These are phyloP conservation scores for Suricata suricatta DNA, from an alignment of 2,113 vertebrate genomes.

Conservation along the genomic window DNA sequence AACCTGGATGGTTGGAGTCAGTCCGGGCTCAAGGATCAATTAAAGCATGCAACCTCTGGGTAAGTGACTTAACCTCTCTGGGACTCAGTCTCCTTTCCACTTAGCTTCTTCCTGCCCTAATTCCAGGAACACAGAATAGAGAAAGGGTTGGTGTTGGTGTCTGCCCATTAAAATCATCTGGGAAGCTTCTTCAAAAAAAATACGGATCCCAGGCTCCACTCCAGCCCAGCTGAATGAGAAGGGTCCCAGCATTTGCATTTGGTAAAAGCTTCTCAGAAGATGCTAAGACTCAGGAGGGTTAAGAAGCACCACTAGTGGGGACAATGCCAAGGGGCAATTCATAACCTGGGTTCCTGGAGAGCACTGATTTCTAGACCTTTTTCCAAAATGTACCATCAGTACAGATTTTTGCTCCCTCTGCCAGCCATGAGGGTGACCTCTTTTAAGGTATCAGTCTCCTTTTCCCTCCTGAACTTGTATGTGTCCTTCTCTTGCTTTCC, in stretches of 20 bases:
- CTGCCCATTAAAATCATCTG: neutral
- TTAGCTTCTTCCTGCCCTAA: neutral
- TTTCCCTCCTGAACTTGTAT: neutral
- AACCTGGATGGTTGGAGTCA: too few species aligned
- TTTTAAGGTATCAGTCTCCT: neutral
- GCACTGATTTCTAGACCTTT: neutral
- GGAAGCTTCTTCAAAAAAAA: neutral
- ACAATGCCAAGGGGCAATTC: neutral
- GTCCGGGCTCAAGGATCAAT: neutral
- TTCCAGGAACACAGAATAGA: neutral
- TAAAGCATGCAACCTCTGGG: neutral
- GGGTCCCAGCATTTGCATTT: neutral
- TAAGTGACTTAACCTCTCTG: neutral
- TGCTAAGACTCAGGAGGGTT: neutral
- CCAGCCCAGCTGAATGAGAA: neutral
- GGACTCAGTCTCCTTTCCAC: neutral
- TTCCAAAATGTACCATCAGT: neutral
- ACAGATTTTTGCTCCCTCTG: fast-evolving
- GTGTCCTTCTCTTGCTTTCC: neutral
- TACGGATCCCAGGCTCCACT: neutral
- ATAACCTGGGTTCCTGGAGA: fast-evolving
- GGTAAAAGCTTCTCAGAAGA: fast-evolving
- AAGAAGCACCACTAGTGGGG: too few species aligned
- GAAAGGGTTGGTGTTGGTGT: neutral
- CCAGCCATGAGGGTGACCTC: neutral